Evolutionary conservation across 2,113 vertebrate species (phyloP).

Genomic region (Apteryx owenii): DNA sequence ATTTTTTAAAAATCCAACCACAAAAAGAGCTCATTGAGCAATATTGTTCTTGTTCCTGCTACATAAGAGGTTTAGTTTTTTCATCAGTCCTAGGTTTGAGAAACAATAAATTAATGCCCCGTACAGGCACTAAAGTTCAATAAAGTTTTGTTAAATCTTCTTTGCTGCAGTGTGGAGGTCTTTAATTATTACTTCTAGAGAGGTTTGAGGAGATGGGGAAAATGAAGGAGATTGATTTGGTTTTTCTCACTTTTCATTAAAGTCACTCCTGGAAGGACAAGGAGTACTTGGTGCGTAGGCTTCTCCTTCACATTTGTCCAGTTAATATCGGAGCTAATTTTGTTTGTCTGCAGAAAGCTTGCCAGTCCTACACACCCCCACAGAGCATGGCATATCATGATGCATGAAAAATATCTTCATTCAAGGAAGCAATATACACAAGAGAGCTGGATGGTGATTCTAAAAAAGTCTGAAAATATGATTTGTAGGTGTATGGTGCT

Average conservation of each 20-base stretch:
- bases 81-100: background rate
- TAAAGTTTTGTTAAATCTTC: background rate
- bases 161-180: background rate
- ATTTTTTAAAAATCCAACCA: background rate
- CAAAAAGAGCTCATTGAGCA: background rate
- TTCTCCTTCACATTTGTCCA: background rate
- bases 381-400: background rate
- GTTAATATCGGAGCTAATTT: background rate
- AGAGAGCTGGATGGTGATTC: accelerated
- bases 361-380: background rate
- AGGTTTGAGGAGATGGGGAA: background rate
- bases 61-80: background rate
- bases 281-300: accelerated
- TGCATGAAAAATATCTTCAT: background rate
- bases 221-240: background rate
- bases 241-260: background rate
- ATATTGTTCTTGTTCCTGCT: background rate
- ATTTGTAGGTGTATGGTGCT: background rate
- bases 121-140: background rate
- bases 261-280: background rate
- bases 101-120: background rate
- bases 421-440: background rate
- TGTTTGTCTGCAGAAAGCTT: background rate
- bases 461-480: background rate
- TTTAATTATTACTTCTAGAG: background rate